Base-by-base conservation (phyloP, 2,797 vertebrate genomes). In the Lepus townsendii region DNA sequence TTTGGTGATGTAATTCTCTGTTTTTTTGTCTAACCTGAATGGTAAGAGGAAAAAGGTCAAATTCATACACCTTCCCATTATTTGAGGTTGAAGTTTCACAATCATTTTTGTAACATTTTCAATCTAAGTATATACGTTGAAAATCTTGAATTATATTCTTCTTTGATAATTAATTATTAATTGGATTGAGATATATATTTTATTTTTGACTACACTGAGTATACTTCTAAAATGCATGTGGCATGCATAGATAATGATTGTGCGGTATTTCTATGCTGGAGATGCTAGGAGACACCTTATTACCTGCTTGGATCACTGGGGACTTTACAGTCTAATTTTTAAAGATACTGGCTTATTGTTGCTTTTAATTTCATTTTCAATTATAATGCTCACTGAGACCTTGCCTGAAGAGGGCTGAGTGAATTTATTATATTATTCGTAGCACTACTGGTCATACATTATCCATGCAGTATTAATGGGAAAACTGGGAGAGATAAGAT, bases 401-500 rank as follows among this genome's bases (percentile, higher is more conserved):
- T 90, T 97, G n/a, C 0, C 35, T 93, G 90, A 94, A 97, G 86
- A 77, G 87, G 71, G 42, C 32, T 77, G 11, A 92, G 13, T 95
- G 92, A 96, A 95, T 97, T 78, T 91, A 85, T 90, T 35, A 88
- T 88, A 94, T 65, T 0, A 0, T 96, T 97, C 93, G 68, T 84
- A 93, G 78, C 54, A 20, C 54, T 94, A 78, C 88, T 83, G 72
- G 72, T 88, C 14, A 7, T 95, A 88, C 92, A 62, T 86, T 96
- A 95, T 71, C 89, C 57, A 84, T 91, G 82, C 12, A 69, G 82
- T 69, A 95, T 83, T 97, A 97, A 96, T 94, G 95, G 89, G 47
- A 96, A 98, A 97, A 94, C 30, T 30, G 94, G 89, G 91, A 97
- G 95, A 91, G 50, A 95, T 88, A 97, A 96, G n/a, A 42, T 84